phyloP scores from a whole-genome alignment of 2,888 invertebrate genomes.

The Dicyrtomina minuta region DNA sequence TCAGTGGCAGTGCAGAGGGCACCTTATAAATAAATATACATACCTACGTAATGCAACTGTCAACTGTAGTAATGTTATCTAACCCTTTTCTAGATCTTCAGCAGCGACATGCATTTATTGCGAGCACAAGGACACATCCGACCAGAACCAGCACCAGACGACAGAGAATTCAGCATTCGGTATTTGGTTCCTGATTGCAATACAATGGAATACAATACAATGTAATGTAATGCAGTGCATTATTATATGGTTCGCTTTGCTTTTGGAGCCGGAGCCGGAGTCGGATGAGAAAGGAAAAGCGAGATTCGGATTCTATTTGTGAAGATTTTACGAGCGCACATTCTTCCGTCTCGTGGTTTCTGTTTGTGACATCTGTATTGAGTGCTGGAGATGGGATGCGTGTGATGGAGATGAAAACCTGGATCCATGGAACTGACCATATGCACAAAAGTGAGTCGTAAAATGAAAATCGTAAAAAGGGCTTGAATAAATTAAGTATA shows the following conservation, averaged over 20 bases:
- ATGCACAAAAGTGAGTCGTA: conserved; percentile 41
- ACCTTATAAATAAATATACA: no score
- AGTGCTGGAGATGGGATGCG: background rate
- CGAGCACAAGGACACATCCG: no score
- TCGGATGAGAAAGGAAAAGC: conserved; percentile 9
- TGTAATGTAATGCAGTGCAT: no score
- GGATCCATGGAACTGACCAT: conserved; percentile 27
- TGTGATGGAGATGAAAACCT: background rate
- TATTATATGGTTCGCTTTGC: background rate
- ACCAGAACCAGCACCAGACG: background rate
- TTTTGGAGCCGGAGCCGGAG: background rate
- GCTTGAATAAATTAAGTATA: conserved; percentile 42
- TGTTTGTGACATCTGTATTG: conserved; percentile 41
- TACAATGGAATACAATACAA: background rate
- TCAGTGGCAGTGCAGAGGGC: no score
- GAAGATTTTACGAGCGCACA: conserved; percentile 30
- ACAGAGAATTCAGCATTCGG: background rate
- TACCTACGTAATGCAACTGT: no score
- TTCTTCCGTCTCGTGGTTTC: conserved; percentile 35
- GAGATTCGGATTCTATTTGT: conserved; percentile 19
- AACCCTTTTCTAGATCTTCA: conserved; percentile 6
- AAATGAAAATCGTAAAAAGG: conserved; percentile 39
- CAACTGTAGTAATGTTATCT: conserved; percentile 7
- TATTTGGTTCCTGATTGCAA: no score
- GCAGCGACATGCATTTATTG: no score